These are phyloP conservation scores for Campoletis sonorensis DNA, from an alignment of 1,140 invertebrate species.

Conservation along the genomic window DNA sequence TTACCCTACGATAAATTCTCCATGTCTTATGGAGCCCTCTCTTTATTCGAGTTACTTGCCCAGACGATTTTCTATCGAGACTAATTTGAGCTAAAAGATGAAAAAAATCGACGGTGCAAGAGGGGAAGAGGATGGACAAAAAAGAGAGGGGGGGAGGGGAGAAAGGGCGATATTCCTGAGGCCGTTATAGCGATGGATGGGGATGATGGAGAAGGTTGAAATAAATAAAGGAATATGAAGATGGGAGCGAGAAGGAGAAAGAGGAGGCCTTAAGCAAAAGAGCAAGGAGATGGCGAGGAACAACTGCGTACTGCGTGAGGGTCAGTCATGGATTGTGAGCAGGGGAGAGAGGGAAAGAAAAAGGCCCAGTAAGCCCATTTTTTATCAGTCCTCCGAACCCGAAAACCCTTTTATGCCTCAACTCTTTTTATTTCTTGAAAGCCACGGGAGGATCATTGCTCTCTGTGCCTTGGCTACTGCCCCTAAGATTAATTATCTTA, in stretches of 20 bases:
- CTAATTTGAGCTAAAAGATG: constrained; percentile 65
- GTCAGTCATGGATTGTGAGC: constrained; percentile 13
- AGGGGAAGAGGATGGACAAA: background rate
- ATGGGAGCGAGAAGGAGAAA: constrained; percentile 15
- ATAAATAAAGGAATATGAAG: constrained; percentile 48
- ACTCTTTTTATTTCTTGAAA: constrained; percentile 18
- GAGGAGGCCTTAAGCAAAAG: constrained; percentile 54
- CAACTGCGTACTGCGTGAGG: constrained; percentile 61
- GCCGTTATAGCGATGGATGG: constrained; percentile 52
- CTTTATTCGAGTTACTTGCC: constrained; percentile 61
- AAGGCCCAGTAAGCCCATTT: constrained; percentile 66
- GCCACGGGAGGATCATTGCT: constrained; percentile 29
- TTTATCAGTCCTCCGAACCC: constrained; percentile 72
- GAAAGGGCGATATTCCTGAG: constrained; percentile 57
- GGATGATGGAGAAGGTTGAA: constrained; percentile 52
- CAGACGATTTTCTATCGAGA: constrained; percentile 72
- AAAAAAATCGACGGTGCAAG: constrained; percentile 3
- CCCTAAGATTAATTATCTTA: constrained; percentile 76
- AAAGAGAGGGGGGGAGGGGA: constrained; percentile 39
- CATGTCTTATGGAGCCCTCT: constrained; percentile 49
- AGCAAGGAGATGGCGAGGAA: constrained; percentile 54
- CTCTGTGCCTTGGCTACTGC: constrained; percentile 34
- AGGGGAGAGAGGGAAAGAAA: constrained; percentile 9
- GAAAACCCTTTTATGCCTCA: constrained; percentile 74
- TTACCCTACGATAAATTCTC: constrained; percentile 70